Conservation (phyloP, 2,888 invertebrate genomes). For the Nineta flava region DNA sequence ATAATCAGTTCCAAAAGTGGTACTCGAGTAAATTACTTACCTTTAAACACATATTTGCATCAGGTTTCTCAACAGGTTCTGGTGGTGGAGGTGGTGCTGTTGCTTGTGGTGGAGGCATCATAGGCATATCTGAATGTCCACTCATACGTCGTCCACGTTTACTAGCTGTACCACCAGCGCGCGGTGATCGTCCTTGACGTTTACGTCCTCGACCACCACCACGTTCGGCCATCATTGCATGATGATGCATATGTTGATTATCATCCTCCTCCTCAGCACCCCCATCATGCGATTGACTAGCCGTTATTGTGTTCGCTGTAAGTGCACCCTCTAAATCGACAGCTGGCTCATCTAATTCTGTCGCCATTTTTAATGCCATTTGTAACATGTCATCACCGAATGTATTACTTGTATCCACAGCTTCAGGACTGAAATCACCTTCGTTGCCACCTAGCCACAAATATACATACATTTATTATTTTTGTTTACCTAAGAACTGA, state of each 20-base stretch:
- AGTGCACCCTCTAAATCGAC: slow-evolving; percentile 73
- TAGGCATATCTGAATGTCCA: slow-evolving; percentile 28
- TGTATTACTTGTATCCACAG: slow-evolving; percentile 35
- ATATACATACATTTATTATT: too few species aligned
- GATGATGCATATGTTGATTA: slow-evolving; percentile 33
- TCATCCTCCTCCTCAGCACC: slow-evolving; percentile 31
- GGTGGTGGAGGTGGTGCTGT: slow-evolving; percentile 38
- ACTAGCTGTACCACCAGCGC: slow-evolving; percentile 23
- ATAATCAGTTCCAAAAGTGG: too few species aligned
- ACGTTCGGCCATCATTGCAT: slow-evolving; percentile 38
- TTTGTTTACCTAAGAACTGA: too few species aligned
- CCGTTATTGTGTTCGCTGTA: slow-evolving; percentile 64
- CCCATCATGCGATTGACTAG: slow-evolving; percentile 22
- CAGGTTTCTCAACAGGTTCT: slow-evolving; percentile 63
- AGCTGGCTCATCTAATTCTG: slow-evolving; percentile 69
- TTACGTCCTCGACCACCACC: slow-evolving; percentile 24
- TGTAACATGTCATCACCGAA: slow-evolving; percentile 74
- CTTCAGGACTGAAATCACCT: slow-evolving; percentile 44
- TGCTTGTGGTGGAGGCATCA: slow-evolving; percentile 32
- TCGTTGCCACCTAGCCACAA: slow-evolving; percentile 18
- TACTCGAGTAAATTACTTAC: too few species aligned
- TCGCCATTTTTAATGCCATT: slow-evolving; percentile 76
- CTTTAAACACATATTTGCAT: slow-evolving; percentile 74
- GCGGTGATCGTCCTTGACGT: slow-evolving; percentile 15
- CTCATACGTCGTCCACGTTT: slow-evolving; percentile 25